Evolutionary conservation across 2,113 vertebrate species (phyloP), one percentile per base, ranked within the genome.

Genomic region (Oncorhynchus gorbuscha): DNA sequence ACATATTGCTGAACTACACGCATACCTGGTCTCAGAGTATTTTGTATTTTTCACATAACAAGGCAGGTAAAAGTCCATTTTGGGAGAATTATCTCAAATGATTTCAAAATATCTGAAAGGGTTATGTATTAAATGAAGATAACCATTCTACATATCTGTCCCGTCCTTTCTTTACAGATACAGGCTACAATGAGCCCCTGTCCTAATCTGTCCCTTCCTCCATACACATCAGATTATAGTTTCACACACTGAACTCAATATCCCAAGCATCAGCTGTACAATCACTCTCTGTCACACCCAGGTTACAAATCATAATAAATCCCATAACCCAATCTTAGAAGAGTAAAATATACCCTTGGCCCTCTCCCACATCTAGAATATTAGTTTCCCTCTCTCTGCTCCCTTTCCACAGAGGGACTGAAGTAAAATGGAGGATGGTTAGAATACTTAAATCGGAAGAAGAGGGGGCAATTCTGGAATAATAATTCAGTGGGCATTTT

Each of bases 401-500:
- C 70, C 28, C 76, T 78, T 18, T 18, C 12, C 51, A 45, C 39
- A 45, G 39, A 45, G 39, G 39, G 39, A 55, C 51, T 55, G 5
- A 55, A 55, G 16, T 55, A 55, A 55, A 14, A 66, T 26, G 64
- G 64, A 28, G 64, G 64, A 66, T 66, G 64, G 64, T 5, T 66
- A 66, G 11, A 28, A 20, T 24, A 13, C 64, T 30, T 67, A 16
- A 69, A 35, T 20, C 5, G 16, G 30, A 35, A 69, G 69, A 16
- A 45, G 67, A 32, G 39, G 39, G 69, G 39, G 20, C 5, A 20
- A 70, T n/a, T n/a, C 45, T 76, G 22, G 16, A 80, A 85, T 78
- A 79, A 86, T 86, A 62, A 88, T 79, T 80, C 72, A 77, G 72
- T 77, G 73, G 69, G 76, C 16, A 45, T 64, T 84, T 87, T 88